A percentile compares a stretch with the other conserved stretches of the same genome.
Conservation (phyloP, 2,113 vertebrate species). For the Trematomus loennbergii region DNA sequence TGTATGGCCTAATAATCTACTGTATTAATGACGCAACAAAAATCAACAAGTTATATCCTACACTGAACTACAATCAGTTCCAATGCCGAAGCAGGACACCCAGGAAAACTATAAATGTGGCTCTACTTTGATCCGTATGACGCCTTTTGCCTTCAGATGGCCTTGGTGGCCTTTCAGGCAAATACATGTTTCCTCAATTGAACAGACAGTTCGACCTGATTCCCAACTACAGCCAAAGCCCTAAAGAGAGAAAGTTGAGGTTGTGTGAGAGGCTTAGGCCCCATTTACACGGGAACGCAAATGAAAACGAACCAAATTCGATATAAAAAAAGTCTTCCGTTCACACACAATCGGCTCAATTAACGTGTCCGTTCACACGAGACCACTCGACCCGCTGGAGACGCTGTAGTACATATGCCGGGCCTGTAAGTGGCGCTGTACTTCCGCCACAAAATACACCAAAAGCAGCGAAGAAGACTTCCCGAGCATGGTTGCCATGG, state of each 20-base stretch:
- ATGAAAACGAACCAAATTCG: too few relatives aligned
- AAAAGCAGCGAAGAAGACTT: too few relatives aligned
- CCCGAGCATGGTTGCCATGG: too few relatives aligned
- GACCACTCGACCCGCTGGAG: too few relatives aligned
- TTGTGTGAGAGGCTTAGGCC: not conserved
- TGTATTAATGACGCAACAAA: not conserved
- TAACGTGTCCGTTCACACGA: too few relatives aligned
- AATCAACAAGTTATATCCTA: not conserved
- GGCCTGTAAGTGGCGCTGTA: too few relatives aligned
- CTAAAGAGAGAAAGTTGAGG: not conserved
- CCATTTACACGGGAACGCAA: too few relatives aligned
- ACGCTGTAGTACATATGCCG: too few relatives aligned
- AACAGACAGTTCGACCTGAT: not conserved
- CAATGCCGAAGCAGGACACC: conserved; percentile 1
- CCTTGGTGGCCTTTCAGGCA: not conserved
- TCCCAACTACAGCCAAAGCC: not conserved
- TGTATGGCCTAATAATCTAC: not conserved
- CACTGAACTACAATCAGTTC: not conserved
- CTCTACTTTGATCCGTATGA: not conserved
- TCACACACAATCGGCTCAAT: too few relatives aligned
- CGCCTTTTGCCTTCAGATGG: conserved; percentile 4
- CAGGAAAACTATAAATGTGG: not conserved
- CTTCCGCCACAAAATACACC: too few relatives aligned
- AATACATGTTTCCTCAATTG: not conserved
- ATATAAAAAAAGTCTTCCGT: too few relatives aligned